Evolutionary conservation across 2,888 invertebrate genomes (phyloP), one percentile per base, ranked within the genome.

Genomic region (Ariolimax columbianus): DNA sequence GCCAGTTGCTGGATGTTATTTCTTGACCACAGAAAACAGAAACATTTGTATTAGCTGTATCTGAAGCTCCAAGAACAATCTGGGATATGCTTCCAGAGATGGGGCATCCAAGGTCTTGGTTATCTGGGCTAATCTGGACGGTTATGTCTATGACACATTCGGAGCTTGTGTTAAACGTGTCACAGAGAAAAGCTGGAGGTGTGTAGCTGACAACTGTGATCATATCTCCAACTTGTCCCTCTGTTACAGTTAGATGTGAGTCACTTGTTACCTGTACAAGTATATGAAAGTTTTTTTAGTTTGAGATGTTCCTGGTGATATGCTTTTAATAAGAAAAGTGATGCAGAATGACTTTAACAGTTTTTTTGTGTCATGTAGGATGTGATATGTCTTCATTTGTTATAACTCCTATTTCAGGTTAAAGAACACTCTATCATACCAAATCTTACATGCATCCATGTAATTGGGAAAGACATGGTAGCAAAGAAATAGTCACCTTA

Each of bases 131-230:
- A 0, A 88, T 78, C n/a, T 68, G 40, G 4, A 77, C 79, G 26
- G 63, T 36, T 38, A 90, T 75, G 9, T 82, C 40, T 1, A 89
- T 68, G 19, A 66, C 55, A 70, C 90, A 89, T 82, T 88, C 83
- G 11, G 78, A 77, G 23, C 68, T 55, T 0, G 83, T 51, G 47
- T 83, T 83, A 23, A 59, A 17, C 6, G 84, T 40, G 40, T 86
- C 77, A 82, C 90, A 90, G 38, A 89, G 63, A 78, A 90, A 90
- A 19, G 88, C 82, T 30, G 90, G 89, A 30, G 90, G 90, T 26
- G 86, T 81, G n/a, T 86, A 84, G 33, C 82, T 81, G 43, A 47
- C 55, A 11, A 88, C 75, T 3, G 38, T 81, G 7, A 90, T 81
- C 23, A 63, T 38, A 36, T 82, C 83, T 26, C 87, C 84, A 59